Base-by-base conservation (phyloP, 2,113 vertebrate species). In the Motacilla alba region DNA sequence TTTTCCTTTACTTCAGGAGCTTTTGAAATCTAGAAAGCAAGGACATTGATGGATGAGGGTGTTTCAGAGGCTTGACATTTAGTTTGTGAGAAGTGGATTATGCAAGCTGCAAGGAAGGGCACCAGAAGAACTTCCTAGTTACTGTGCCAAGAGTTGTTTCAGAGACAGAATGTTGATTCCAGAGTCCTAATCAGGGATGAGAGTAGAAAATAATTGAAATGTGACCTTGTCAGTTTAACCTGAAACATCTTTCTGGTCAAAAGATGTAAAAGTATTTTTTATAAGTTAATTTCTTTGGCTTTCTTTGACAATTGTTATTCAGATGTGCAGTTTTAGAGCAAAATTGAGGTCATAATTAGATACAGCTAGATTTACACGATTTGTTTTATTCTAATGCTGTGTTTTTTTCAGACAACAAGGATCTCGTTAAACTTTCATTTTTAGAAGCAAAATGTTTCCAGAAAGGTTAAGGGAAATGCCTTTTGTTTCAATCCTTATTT, bases 41-140 rank as follows among this genome's bases (percentile, higher is more conserved):
- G 18, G 72, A 89, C 87, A 87, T 92, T 97, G 97, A 97, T 87
- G 76, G 58, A 97, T 97, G 89, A 95, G 94, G 83, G 83, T 89
- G 72, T 93, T 94, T 91, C 60, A 47, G 69, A 97, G 74, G 43
- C 75, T 92, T 97, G 96, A 94, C 89, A 95, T 94, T 91, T 58
- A 46, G 90, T 95, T 88, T 96, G 68, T 81, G 86, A 84, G 77
- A 68, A 79, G 55, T 37, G 39, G 89, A 91, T 77, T 96, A 94
- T 85, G 55, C 53, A 83, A 91, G 69, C 52, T 92, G 23, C 68
- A 95, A 78, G 41, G 28, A 55, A 76, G 35, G 47, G 37, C 62
- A 83, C 6, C 5, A n/a, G 31, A 93, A 72, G 77, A 95, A 94
- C 43, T 66, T 82, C 49, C 91, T 95, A 87, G 64, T 46, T 53